Percentiles rank a stretch among this genome's conserved stretches.
phyloP scores from a whole-genome alignment of 2,888 invertebrate genomes.

The Drosophila kanekoi region DNA sequence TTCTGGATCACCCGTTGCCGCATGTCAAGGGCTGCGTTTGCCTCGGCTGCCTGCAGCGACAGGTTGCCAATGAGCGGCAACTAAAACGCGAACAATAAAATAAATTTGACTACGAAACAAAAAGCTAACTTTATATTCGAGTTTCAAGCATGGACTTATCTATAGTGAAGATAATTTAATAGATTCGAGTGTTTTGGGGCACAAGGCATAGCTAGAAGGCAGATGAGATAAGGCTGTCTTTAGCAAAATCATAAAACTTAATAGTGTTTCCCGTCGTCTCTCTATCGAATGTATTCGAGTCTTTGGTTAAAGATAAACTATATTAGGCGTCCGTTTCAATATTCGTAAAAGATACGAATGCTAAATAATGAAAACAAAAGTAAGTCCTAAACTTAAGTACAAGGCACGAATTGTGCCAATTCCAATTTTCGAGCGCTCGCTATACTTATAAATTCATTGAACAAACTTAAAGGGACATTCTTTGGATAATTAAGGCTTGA shows the following conservation, averaged over 20 bases:
- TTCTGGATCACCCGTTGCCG: conserved; percentile 39
- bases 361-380: too few relatives aligned
- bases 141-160: not conserved
- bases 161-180: not conserved
- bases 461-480: conserved; percentile 2
- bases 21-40: conserved; percentile 59
- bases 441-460: not conserved
- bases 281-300: not conserved
- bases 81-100: conserved; percentile 18
- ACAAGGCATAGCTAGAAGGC: not conserved
- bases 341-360: too few relatives aligned
- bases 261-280: not conserved
- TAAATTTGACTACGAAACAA: not conserved
- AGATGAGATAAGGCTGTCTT: not conserved
- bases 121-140: conserved; percentile 1
- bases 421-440: not conserved
- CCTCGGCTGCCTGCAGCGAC: conserved; percentile 58
- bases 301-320: not conserved
- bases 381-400: too few relatives aligned
- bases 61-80: conserved; percentile 43
- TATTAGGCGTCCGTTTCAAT: not conserved
- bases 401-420: too few relatives aligned
- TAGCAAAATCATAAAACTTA: not conserved
- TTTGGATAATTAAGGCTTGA: conserved; percentile 5
- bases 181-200: not conserved